Evolutionary conservation across 2,888 invertebrate species (phyloP).

Genomic region (Cerastis rubricosa): DNA sequence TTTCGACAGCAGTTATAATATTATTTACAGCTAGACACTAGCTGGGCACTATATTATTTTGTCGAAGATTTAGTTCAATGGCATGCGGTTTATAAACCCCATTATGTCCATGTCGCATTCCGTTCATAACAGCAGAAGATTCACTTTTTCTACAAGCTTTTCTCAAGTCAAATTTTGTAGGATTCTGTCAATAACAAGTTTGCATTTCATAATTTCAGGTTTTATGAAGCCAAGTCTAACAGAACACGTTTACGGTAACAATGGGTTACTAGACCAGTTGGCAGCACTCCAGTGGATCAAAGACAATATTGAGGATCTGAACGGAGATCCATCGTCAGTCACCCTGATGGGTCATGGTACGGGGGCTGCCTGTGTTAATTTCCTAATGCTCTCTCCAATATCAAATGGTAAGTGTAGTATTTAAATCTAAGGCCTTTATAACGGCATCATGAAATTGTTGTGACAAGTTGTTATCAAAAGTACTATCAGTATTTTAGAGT

Average conservation of each 20-base stretch:
- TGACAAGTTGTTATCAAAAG: no score
- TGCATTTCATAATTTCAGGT: conserved; percentile 86
- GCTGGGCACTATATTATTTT: background rate
- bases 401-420: conserved; percentile 88
- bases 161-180: background rate
- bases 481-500: no score
- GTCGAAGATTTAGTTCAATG: background rate
- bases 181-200: background rate
- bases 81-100: no score
- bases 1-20: no score
- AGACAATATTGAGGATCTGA: conserved; percentile 97
- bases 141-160: background rate
- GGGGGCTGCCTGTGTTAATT: conserved; percentile 98
- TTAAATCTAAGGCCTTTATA: background rate
- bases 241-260: conserved; percentile 95
- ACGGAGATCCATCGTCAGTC: conserved; percentile 96
- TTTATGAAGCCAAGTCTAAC: conserved; percentile 95
- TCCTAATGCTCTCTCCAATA: conserved; percentile 98
- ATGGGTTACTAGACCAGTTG: conserved; percentile 98
- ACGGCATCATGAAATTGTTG: no score
- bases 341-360: conserved; percentile 98
- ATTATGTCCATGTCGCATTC: background rate
- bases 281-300: conserved; percentile 98
- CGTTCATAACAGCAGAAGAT: background rate
- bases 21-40: no score